Base-by-base conservation (phyloP, 2,797 vertebrate species). In the Mycteria americana region DNA sequence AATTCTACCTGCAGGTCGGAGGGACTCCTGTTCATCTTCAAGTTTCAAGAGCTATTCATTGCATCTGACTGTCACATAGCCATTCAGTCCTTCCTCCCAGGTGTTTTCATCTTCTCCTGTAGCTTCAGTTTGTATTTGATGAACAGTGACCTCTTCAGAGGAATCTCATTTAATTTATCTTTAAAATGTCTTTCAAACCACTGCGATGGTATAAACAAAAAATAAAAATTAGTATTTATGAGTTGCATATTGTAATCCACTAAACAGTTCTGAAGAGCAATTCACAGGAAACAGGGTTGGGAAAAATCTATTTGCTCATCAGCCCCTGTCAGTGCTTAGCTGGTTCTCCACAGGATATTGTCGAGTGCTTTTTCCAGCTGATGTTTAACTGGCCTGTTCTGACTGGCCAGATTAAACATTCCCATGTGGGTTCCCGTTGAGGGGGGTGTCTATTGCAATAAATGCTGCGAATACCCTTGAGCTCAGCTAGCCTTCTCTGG, bases 281-380 rank as follows among this genome's bases (percentile, higher is more conserved):
- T 63, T 76, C 75, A 35, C 41, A 84, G 80, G 75, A 87, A 93
- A 50, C 2, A 12, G 78, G 30, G 80, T 23, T 88, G 91, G 87
- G 88, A 89, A 95, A 95, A 92, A 91, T 75, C 76, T 85, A 3
- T 91, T 88, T 74, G 85, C 92, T 96, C 89, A 50, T 88, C 90
- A 92, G 68, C 15, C 45, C 45, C 83, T 94, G 88, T 95, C 78
- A 93, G 84, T 62, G 75, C 87, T 70, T 68, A 93, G 92, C 91
- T 88, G 67, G 77, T 85, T 90, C 93, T 94, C 93, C 90, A 80
- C 77, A 43, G 89, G 91, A 89, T 50, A 79, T 74, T 64, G 78
- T 95, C 81, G 88, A 78, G 88, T 91, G 88, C 51, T 82, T 93
- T 96, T 95, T 95, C 95, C 93, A 97, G 93, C 51, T 72, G 14